A percentile compares a stretch with the other conserved stretches of the same genome.
phyloP scores from a whole-genome alignment of 1,140 invertebrate genomes.

The Oedothorax gibbosus region DNA sequence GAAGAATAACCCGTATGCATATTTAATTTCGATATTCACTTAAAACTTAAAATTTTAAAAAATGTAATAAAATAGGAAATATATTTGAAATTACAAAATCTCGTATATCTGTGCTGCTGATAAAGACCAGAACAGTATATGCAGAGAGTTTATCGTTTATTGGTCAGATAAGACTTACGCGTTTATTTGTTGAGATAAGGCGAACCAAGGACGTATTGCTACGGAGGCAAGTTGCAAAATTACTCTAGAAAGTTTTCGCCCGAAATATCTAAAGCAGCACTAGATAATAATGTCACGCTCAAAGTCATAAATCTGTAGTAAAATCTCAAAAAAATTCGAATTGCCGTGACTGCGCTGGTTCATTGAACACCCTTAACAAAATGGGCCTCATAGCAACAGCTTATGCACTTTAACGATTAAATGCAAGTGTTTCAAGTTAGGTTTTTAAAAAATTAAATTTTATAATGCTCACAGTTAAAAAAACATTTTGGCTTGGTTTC shows the following conservation, averaged over 20 bases:
- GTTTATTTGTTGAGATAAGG: constrained; percentile 29
- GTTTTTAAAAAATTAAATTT: too few species aligned
- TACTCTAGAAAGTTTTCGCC: constrained; percentile 25
- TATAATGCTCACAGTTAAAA: too few species aligned
- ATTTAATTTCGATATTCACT: too few species aligned
- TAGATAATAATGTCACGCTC: background rate
- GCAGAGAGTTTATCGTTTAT: constrained; percentile 30
- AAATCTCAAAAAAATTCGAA: constrained; percentile 2
- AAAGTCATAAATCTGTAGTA: background rate
- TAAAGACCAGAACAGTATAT: constrained; percentile 1
- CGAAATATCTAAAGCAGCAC: background rate
- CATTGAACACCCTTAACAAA: background rate
- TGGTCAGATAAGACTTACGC: constrained; percentile 6
- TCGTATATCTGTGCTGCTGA: constrained; percentile 2
- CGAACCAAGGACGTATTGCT: background rate
- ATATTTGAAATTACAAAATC: constrained; percentile 1
- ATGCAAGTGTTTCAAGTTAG: too few species aligned
- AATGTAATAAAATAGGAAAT: background rate
- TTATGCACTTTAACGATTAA: too few species aligned
- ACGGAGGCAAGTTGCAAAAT: constrained; percentile 18
- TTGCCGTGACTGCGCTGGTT: background rate
- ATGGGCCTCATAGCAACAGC: too few species aligned
- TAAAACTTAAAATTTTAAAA: too few species aligned
- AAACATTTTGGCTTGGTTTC: too few species aligned
- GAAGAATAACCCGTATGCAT: too few species aligned